Percentiles rank a stretch among this genome's conserved stretches.
Evolutionary conservation across 2,888 invertebrate genomes (phyloP).

Genomic region (Unio pictorum): DNA sequence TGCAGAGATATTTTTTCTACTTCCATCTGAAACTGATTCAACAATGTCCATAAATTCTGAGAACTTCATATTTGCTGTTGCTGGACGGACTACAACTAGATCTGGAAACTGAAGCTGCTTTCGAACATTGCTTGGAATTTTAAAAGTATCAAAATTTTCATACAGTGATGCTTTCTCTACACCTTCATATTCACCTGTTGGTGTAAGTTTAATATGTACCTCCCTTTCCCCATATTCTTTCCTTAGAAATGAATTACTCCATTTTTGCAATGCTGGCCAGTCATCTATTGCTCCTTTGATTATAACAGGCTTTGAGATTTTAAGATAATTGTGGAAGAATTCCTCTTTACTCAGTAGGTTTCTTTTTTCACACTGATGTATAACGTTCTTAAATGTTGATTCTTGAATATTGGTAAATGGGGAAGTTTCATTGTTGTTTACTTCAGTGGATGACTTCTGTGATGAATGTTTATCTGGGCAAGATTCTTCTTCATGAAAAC

Average conservation of each 20-base stretch:
- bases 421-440: not conserved
- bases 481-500: not conserved
- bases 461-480: not conserved
- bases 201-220: conserved; percentile 66
- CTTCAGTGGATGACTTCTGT: not conserved
- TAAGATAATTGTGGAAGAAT: conserved; percentile 62
- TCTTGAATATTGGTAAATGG: no score
- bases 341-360: conserved; percentile 35
- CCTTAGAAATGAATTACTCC: conserved; percentile 61
- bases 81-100: conserved; percentile 68
- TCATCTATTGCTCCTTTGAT: conserved; percentile 49
- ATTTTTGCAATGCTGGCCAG: conserved; percentile 63
- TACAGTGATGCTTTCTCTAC: conserved; percentile 61
- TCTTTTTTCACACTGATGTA: conserved; percentile 48
- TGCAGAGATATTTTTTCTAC: conserved; percentile 56
- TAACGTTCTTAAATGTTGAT: not conserved
- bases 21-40: conserved; percentile 46
- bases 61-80: conserved; percentile 61
- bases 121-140: conserved; percentile 57
- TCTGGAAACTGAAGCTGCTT: conserved; percentile 61
- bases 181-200: conserved; percentile 66
- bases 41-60: conserved; percentile 64
- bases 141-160: conserved; percentile 54
- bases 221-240: conserved; percentile 46
- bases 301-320: conserved; percentile 64